Evolutionary conservation across 2,888 invertebrate species (phyloP).

Genomic region (Onchidella celtica): DNA sequence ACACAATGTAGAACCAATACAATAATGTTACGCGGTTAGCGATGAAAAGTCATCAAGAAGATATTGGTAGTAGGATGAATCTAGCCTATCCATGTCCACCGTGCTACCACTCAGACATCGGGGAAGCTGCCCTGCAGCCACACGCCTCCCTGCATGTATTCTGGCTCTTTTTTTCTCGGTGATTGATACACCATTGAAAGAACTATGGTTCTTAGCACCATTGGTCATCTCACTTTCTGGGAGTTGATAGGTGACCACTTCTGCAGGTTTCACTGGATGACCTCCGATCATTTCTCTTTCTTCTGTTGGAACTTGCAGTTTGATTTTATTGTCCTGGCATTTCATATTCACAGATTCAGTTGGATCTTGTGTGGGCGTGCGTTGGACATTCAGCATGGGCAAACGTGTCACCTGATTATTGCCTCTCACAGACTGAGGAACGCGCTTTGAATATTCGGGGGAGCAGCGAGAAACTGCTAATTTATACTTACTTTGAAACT

Average conservation of each 20-base stretch:
- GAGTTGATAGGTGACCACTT: not conserved
- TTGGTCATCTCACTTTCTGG: not conserved
- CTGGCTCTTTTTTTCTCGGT: not conserved
- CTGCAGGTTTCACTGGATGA: not conserved
- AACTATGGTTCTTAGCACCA: not conserved
- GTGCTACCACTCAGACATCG: not conserved
- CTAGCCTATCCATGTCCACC: not conserved
- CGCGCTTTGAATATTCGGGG: not conserved
- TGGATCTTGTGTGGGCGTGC: not conserved
- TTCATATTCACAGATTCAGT: not conserved
- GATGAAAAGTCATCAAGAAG: not conserved
- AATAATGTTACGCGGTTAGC: no score
- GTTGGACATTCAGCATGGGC: not conserved
- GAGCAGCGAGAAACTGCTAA: not conserved
- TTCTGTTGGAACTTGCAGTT: not conserved
- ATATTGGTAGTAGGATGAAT: no score
- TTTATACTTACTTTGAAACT: slow-evolving; percentile 13
- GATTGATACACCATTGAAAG: not conserved
- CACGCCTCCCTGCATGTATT: not conserved
- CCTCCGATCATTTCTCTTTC: not conserved
- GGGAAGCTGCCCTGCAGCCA: not conserved
- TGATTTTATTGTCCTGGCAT: not conserved
- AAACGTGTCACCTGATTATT: not conserved
- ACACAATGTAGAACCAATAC: no score
- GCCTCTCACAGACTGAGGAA: not conserved